Base-by-base conservation (phyloP, 1,140 invertebrate species). In the Drosophila yakuba region DNA sequence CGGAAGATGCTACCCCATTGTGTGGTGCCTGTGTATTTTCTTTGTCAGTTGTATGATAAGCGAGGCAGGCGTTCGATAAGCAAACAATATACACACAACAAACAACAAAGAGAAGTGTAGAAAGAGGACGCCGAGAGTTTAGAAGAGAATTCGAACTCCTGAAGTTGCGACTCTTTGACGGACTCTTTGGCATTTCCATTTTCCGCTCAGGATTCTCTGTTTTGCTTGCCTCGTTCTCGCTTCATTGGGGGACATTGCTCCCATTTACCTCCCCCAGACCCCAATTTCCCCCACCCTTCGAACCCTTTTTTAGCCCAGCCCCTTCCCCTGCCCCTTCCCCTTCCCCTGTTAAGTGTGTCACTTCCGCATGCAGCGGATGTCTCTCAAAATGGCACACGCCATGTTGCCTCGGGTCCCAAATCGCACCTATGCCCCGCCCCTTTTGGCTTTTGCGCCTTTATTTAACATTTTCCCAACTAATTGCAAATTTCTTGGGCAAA, bases 171-270 rank as follows among this genome's bases (percentile, higher is more conserved):
- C 73, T 50, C 72, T 47, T 28, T 36, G 50, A 25, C 28, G 41
- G 45, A 32, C 50, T 57, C 69, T 47, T 14, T 39, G 32, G 25
- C 41, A n/a, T 45, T 11, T 48, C 11, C 20, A 17, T 41, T 14
- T 48, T 8, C 20, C 38, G 35, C 50, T 57, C 39, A 23, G 51
- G 6, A 52, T 63, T 80, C 74, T 84, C 80, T 84, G 81, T 84
- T 84, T 84, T 84, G 81, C 72, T 84, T 84, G 77, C 80, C 80
- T 80, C 55, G 51, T 84, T 84, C 80, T 80, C 60, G 62, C 79
- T 64, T 74, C 74, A 78, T 74, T 61, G 59, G 76, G 83, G 83
- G 84, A 88, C 83, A 88, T 88, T 88, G 83, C 79, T 88, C 84
- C 83, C 83, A 88, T 88, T 86, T 73, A 54, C 55, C 56, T 39